Evolutionary conservation across 1,140 invertebrate genomes (phyloP).

Genomic region (Leptinotarsa texana): DNA sequence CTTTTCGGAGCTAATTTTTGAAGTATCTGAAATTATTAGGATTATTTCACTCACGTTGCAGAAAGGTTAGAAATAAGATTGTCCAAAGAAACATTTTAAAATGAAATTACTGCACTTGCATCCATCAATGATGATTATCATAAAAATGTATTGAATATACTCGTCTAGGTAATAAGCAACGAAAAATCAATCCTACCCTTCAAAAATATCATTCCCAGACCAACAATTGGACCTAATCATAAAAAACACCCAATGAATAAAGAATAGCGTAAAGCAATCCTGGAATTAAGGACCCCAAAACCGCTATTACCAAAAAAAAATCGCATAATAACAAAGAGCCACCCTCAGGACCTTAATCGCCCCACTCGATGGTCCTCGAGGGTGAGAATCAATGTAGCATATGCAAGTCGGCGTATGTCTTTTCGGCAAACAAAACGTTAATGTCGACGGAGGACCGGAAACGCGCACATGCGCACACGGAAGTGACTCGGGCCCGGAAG

Average conservation of each 20-base stretch:
- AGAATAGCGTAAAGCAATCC: conserved; percentile 22
- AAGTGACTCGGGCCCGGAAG: conserved; percentile 24
- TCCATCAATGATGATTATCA: too few species aligned
- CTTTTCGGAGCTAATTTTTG: too few species aligned
- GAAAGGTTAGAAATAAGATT: too few species aligned
- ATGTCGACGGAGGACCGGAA: conserved; percentile 15
- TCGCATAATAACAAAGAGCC: conserved; percentile 16
- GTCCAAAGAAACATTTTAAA: too few species aligned
- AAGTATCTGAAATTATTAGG: too few species aligned
- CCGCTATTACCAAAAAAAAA: conserved; percentile 28
- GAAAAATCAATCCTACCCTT: too few species aligned
- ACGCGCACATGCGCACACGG: conserved; percentile 24
- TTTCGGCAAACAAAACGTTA: conserved; percentile 8
- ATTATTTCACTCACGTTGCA: too few species aligned
- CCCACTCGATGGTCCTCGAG: conserved; percentile 15
- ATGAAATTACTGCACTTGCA: too few species aligned
- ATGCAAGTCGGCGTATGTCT: conserved; percentile 16
- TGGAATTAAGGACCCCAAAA: conserved; percentile 26
- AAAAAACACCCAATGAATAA: conserved; percentile 28
- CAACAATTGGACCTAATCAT: background rate
- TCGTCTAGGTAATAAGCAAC: too few species aligned
- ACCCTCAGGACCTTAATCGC: conserved; percentile 16
- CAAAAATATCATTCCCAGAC: background rate
- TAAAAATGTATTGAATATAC: too few species aligned
- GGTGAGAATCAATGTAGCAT: conserved; percentile 29